Conservation (phyloP, 2,888 invertebrate species). For the Lasioglossum zephyrum region DNA sequence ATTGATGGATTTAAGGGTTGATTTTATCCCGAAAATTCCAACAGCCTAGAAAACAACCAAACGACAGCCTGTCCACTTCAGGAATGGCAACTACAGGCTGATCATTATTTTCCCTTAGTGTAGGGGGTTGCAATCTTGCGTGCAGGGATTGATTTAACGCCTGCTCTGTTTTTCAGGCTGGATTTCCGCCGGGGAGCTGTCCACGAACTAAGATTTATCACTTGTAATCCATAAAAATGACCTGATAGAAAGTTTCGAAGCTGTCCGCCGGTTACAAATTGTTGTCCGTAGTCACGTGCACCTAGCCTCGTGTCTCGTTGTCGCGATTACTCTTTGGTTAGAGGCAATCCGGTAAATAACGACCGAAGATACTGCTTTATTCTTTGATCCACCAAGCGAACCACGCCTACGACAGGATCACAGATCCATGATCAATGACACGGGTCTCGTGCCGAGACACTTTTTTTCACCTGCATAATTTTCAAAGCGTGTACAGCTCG, state of each 20-base stretch:
- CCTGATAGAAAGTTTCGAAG: constrained; percentile 3
- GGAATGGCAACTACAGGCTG: background rate
- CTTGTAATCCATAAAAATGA: constrained; percentile 17
- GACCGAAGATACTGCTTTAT: background rate
- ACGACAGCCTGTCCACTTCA: background rate
- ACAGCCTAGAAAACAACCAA: background rate
- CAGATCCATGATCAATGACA: background rate
- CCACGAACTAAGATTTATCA: constrained; percentile 9
- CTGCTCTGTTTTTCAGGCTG: no score
- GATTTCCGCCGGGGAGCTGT: background rate
- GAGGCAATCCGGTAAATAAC: background rate
- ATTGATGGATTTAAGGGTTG: background rate
- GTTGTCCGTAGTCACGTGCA: background rate
- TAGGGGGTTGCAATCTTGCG: background rate
- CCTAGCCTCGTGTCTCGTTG: background rate
- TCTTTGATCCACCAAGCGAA: background rate
- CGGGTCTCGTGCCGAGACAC: background rate
- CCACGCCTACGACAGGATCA: background rate
- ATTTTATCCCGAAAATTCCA: background rate
- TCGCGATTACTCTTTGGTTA: background rate
- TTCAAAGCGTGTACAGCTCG: background rate
- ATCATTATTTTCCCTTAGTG: background rate
- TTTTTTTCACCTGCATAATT: background rate
- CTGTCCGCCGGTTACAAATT: background rate
- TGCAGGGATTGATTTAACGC: background rate